These are phyloP conservation scores for Cottoperca gobio DNA, from an alignment of 2,797 vertebrate genomes.

Conservation along the genomic window DNA sequence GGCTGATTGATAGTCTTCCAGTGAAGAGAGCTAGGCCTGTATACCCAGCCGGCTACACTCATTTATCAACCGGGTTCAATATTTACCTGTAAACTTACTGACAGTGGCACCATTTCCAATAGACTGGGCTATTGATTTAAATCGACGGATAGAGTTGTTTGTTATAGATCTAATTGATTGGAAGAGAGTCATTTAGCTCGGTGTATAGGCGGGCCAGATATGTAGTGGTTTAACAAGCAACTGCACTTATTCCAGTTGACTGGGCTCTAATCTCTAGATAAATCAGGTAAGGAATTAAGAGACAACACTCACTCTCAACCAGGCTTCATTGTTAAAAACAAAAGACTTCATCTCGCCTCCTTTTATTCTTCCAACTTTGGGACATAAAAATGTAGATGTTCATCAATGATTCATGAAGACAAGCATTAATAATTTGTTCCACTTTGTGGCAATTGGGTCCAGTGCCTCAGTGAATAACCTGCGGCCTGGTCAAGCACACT, in stretches of 20 bases:
- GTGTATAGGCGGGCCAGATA: slow-evolving; percentile 49
- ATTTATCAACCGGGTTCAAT: slow-evolving; percentile 74
- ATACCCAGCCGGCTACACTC: slow-evolving; percentile 45
- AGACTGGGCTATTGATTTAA: slow-evolving; percentile 62
- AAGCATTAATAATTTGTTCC: slow-evolving; percentile 66
- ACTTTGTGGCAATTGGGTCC: slow-evolving; percentile 45
- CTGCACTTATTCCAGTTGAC: slow-evolving; percentile 62
- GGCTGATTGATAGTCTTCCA: slow-evolving; percentile 70
- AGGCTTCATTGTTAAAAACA: slow-evolving; percentile 29
- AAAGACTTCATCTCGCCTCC: slow-evolving; percentile 4
- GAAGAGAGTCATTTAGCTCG: slow-evolving; percentile 43
- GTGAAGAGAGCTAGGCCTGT: slow-evolving; percentile 45
- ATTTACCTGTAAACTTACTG: slow-evolving; percentile 65
- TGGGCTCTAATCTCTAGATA: slow-evolving; percentile 64
- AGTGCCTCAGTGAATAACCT: slow-evolving; percentile 42
- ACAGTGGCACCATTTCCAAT: slow-evolving; percentile 57
- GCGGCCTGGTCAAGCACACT: slow-evolving; percentile 37
- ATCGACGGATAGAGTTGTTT: slow-evolving; percentile 67
- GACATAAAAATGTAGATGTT: slow-evolving; percentile 58
- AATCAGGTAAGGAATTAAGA: slow-evolving; percentile 61
- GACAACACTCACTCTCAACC: slow-evolving; percentile 1
- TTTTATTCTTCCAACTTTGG: slow-evolving; percentile 30
- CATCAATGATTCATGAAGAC: slow-evolving; percentile 69
- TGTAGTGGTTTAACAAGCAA: slow-evolving; percentile 70
- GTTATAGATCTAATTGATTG: slow-evolving; percentile 74